These are phyloP conservation scores for Podarcis lilfordi DNA, from an alignment of 2,797 vertebrate genomes.

Conservation along the genomic window DNA sequence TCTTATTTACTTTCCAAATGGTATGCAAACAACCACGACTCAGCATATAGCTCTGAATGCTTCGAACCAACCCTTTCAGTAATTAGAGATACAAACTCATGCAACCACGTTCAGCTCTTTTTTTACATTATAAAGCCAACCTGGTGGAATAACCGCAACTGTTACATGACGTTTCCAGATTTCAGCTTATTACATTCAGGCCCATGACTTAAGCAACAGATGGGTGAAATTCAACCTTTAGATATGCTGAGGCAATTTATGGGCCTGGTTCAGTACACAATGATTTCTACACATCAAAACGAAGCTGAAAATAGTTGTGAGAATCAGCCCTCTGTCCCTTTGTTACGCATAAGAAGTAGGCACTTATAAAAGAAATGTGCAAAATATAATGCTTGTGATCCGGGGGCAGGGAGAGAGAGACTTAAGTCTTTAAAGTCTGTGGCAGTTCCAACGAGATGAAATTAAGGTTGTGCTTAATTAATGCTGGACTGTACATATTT, in stretches of 20 bases:
- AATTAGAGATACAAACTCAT: background rate
- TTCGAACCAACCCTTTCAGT: background rate
- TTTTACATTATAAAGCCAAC: background rate
- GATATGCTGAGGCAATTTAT: background rate
- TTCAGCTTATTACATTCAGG: background rate
- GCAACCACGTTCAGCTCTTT: background rate
- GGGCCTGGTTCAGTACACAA: background rate
- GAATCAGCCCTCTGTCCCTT: background rate
- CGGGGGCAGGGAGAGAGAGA: too few relatives aligned
- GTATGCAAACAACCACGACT: constrained; percentile 2
- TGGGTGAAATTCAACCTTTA: background rate
- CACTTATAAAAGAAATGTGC: background rate
- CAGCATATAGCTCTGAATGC: background rate
- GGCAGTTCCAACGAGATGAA: background rate
- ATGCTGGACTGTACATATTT: background rate
- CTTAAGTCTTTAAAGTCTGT: background rate
- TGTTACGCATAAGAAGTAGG: background rate
- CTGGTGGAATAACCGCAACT: background rate
- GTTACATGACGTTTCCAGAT: background rate
- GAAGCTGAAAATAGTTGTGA: background rate
- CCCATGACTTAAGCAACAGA: background rate
- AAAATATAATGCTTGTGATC: background rate
- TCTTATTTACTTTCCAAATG: background rate
- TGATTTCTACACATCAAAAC: background rate
- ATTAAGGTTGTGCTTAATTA: background rate